A percentile compares a stretch with the other conserved stretches of the same genome.
phyloP scores from a whole-genome alignment of 35 echinoderm and acorn worm genomes.

The Diadema setosum region DNA sequence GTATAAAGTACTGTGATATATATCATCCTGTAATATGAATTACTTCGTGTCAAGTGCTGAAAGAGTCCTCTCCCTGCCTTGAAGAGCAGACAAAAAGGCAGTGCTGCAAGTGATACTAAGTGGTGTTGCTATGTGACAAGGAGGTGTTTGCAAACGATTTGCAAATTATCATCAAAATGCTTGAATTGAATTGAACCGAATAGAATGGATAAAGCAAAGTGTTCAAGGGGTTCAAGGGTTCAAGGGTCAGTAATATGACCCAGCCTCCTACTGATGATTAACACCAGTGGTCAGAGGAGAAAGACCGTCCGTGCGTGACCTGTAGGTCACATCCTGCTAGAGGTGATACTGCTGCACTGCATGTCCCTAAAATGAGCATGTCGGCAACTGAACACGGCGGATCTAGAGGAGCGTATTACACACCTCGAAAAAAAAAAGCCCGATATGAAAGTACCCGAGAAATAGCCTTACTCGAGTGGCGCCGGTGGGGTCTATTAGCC shows the following conservation, averaged over 20 bases:
- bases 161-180: too few species aligned
- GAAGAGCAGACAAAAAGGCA: too few species aligned
- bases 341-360: background rate
- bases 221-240: too few species aligned
- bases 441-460: background rate
- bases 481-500: background rate
- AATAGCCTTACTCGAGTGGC: background rate
- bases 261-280: background rate
- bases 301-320: background rate
- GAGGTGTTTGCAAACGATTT: too few species aligned
- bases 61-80: too few species aligned
- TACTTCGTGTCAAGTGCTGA: too few species aligned
- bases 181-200: too few species aligned
- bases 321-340: background rate
- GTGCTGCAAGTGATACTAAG: too few species aligned
- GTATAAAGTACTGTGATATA: too few species aligned
- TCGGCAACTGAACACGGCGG: background rate
- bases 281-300: background rate
- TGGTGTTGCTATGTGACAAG: too few species aligned
- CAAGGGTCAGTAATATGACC: background rate
- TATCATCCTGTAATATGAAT: too few species aligned
- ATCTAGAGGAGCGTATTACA: background rate
- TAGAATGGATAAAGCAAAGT: too few species aligned
- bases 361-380: background rate
- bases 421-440: background rate